Conservation (phyloP, 2,113 vertebrate species). For the Ascaphus truei region DNA sequence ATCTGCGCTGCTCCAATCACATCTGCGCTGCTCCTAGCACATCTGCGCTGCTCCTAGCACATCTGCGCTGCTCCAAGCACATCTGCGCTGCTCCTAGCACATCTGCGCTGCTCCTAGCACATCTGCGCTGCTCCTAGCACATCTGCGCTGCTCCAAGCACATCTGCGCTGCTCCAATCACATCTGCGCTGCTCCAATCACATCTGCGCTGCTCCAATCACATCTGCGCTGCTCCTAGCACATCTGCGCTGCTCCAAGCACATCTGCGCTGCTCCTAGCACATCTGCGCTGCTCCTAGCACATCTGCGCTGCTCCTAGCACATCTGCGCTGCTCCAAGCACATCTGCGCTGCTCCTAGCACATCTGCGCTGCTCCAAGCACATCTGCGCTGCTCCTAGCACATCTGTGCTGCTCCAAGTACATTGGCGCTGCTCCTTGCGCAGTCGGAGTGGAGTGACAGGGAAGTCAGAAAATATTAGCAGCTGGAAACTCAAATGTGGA, state of each 20-base stretch:
- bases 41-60: conserved; percentile 19
- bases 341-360: conserved; percentile 19
- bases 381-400: conserved; percentile 19
- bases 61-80: conserved; percentile 21
- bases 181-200: conserved; percentile 20
- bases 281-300: conserved; percentile 19
- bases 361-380: conserved; percentile 21
- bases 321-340: conserved; percentile 21
- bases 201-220: conserved; percentile 20
- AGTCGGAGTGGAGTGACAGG: not conserved
- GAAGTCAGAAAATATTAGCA: conserved; percentile 9
- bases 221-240: conserved; percentile 19
- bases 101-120: conserved; percentile 19
- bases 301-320: conserved; percentile 19
- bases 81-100: conserved; percentile 19
- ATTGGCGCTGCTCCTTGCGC: conserved; percentile 4
- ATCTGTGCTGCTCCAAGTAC: no score
- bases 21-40: conserved; percentile 7
- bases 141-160: conserved; percentile 21
- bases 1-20: no score
- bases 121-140: conserved; percentile 19
- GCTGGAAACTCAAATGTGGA: conserved; percentile 5
- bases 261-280: conserved; percentile 19
- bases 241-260: conserved; percentile 21
- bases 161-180: conserved; percentile 20